These are phyloP conservation scores for Drosophila yakuba DNA, from an alignment of 1,140 invertebrate species.

Conservation along the genomic window DNA sequence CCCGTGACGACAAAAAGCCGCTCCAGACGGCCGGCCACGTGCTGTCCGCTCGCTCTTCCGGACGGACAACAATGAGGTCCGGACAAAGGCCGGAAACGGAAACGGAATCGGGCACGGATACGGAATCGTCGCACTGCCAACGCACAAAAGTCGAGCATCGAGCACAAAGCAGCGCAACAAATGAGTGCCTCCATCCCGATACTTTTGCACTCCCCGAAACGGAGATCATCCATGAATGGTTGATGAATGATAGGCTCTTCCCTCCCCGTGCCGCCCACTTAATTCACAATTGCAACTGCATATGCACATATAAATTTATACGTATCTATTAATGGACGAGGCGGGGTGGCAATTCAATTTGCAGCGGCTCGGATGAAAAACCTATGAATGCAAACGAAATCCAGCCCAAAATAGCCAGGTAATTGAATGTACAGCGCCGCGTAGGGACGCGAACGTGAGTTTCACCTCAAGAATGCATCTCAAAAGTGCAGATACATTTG, in stretches of 20 bases:
- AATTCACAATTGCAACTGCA: slow-evolving; percentile 28
- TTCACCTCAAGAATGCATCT: not conserved
- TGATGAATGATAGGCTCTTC: slow-evolving; percentile 30
- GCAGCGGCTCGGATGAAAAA: slow-evolving; percentile 17
- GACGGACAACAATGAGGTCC: slow-evolving; percentile 34
- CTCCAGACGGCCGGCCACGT: slow-evolving; percentile 20
- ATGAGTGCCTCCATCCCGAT: slow-evolving; percentile 26
- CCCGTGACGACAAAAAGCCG: slow-evolving; percentile 31
- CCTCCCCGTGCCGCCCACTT: slow-evolving; percentile 1
- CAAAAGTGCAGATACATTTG: not conserved
- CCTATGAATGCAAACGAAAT: slow-evolving; percentile 38
- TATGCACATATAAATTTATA: slow-evolving; percentile 26
- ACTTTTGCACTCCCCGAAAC: not conserved
- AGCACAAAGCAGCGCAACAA: slow-evolving; percentile 52
- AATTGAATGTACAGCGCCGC: slow-evolving; percentile 11
- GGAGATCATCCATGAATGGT: slow-evolving; percentile 15
- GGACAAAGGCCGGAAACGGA: slow-evolving; percentile 54
- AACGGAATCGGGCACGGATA: slow-evolving; percentile 48
- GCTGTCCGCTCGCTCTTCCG: slow-evolving; percentile 13
- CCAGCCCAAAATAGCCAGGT: slow-evolving; percentile 13
- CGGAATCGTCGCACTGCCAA: slow-evolving; percentile 40
- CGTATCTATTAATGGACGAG: slow-evolving; percentile 16
- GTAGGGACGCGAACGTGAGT: not conserved
- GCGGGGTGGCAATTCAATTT: slow-evolving; percentile 67
- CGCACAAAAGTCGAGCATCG: slow-evolving; percentile 49